Conservation (phyloP, 1,140 invertebrate genomes). For the Babylonia areolata region DNA sequence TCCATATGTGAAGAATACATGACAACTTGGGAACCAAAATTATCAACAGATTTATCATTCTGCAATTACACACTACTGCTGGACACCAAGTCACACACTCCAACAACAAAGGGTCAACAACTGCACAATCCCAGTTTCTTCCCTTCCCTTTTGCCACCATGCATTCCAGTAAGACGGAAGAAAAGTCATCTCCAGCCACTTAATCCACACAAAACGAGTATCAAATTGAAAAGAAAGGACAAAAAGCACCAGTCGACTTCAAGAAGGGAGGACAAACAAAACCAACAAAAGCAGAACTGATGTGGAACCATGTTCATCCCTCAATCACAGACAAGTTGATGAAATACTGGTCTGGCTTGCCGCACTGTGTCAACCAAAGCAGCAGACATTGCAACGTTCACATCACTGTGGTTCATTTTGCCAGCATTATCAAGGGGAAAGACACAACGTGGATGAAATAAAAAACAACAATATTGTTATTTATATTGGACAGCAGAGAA, state of each 20-base stretch:
- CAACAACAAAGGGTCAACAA: neutral
- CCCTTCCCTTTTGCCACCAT: neutral
- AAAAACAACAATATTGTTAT: no score
- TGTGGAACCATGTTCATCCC: neutral
- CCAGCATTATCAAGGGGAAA: no score
- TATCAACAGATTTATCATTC: no score
- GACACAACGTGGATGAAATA: no score
- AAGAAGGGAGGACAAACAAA: neutral
- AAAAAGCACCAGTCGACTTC: neutral
- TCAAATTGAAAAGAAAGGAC: neutral
- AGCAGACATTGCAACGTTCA: neutral
- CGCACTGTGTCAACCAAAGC: neutral
- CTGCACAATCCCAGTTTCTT: neutral
- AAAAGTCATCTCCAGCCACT: no score
- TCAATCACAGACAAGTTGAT: neutral
- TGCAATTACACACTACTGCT: neutral
- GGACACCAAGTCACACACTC: neutral
- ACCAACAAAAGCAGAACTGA: neutral
- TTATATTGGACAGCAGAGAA: no score
- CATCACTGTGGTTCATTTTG: neutral
- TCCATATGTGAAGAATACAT: neutral
- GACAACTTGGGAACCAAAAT: no score
- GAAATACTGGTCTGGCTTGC: neutral
- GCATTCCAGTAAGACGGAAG: no score
- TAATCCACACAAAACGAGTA: no score